Evolutionary conservation across 2,797 vertebrate species (phyloP).

Genomic region (Benthosema pterotum): DNA sequence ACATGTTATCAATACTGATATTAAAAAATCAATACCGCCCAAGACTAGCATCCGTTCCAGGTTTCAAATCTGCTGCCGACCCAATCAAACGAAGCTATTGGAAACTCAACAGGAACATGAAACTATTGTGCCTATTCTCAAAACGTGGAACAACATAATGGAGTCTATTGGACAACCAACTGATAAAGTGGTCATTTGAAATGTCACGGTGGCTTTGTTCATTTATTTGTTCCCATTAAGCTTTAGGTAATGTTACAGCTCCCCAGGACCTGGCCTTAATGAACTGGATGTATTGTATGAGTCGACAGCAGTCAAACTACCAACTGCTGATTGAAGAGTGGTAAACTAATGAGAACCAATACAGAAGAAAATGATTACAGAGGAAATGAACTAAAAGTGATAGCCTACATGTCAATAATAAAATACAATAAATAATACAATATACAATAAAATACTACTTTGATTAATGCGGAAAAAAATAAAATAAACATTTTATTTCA

Average conservation of each 20-base stretch:
- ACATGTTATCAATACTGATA: too few species aligned
- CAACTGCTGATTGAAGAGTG: slow-evolving; percentile 70
- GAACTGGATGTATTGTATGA: slow-evolving; percentile 66
- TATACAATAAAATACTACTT: slow-evolving; percentile 72
- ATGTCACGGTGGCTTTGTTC: slow-evolving; percentile 35
- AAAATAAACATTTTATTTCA: slow-evolving; percentile 77
- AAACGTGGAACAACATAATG: background rate
- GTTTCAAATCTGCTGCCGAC: too few species aligned
- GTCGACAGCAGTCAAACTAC: slow-evolving; percentile 66
- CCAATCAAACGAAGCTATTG: too few species aligned
- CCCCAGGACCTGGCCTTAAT: slow-evolving; percentile 60
- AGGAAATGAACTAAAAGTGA: slow-evolving; percentile 80
- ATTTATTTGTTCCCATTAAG: too few species aligned
- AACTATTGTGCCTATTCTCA: too few species aligned
- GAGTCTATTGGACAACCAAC: slow-evolving; percentile 1
- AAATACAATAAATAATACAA: slow-evolving; percentile 46
- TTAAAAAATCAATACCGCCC: too few species aligned
- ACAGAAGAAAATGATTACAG: slow-evolving; percentile 79
- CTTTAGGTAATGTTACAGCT: slow-evolving; percentile 54
- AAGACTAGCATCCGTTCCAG: too few species aligned
- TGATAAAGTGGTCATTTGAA: slow-evolving; percentile 20
- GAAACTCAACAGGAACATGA: too few species aligned
- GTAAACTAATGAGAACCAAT: slow-evolving; percentile 77
- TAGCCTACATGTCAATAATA: slow-evolving; percentile 79
- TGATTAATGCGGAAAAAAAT: slow-evolving; percentile 78